Percentiles rank a stretch among this genome's conserved stretches.
Evolutionary conservation across 2,797 vertebrate genomes (phyloP).

Genomic region (Champsocephalus esox): DNA sequence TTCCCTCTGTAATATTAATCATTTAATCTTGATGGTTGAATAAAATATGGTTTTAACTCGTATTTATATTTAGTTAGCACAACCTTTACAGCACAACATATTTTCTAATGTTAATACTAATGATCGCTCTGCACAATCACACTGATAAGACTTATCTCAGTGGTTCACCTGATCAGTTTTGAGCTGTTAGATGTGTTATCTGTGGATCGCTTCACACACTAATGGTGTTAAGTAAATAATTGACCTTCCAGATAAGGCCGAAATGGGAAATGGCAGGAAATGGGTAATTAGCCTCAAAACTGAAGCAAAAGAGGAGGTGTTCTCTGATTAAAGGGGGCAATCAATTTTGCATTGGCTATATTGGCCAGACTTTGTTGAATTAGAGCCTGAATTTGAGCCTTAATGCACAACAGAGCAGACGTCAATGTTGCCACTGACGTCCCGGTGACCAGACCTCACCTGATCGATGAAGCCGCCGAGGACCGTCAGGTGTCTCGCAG

Average conservation of each 20-base stretch:
- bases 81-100: neutral
- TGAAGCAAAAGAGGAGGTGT: slow-evolving; percentile 51
- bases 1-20: neutral
- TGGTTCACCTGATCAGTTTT: slow-evolving; percentile 23
- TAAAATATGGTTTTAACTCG: slow-evolving; percentile 1
- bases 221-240: slow-evolving; percentile 57
- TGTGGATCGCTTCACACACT: slow-evolving; percentile 43
- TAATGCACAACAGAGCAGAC: slow-evolving; percentile 4
- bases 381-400: slow-evolving; percentile 43
- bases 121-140: neutral
- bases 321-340: slow-evolving; percentile 73
- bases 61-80: neutral
- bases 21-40: too few relatives aligned
- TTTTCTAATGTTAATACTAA: neutral
- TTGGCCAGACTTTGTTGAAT: slow-evolving; percentile 53
- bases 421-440: slow-evolving; percentile 25
- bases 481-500: slow-evolving; percentile 89
- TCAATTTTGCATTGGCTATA: slow-evolving; percentile 76
- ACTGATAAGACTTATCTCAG: slow-evolving; percentile 14
- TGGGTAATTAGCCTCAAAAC: slow-evolving; percentile 72
- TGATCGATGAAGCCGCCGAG: slow-evolving; percentile 93
- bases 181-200: slow-evolving; percentile 23
- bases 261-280: slow-evolving; percentile 77
- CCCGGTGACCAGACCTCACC: slow-evolving; percentile 79
- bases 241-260: slow-evolving; percentile 56